Base-by-base conservation (phyloP, 1,140 invertebrate species). In the Dendrolimus punctatus region DNA sequence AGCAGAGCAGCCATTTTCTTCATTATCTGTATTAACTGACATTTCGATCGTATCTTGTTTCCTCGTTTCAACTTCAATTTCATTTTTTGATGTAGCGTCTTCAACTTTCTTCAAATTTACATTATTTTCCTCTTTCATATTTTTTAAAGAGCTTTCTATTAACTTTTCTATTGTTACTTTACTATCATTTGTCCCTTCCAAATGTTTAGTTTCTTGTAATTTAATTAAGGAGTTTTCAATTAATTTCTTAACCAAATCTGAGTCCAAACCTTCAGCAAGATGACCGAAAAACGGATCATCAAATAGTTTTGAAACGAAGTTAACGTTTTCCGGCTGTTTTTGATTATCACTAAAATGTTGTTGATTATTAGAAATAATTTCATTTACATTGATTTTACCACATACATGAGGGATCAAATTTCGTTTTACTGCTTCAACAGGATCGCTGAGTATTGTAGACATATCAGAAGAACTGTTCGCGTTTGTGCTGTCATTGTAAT, bases 361-460 rank as follows among this genome's bases (percentile, higher is more conserved):
- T 23, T 50, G 42, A 40, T 51, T 50, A 43, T 51, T 40, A 9
- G 42, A 56, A 71, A 65, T 71, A 46, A 9, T 61, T 51, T 37
- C 51, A 46, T 57, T 51, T 40, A 85, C 66, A 58, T 80, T 68
- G 51, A 68, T 74, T 79, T 89, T 90, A 6, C 92, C 92, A 77
- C 92, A 93, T 41, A 93, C 90, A 76, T 93, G 92, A 36, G 92
- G 92, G 57, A 93, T 90, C 58, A 93, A 77, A 72, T 93, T 92
- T 53, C 90, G 84, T 68, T 89, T 89, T 3, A 92, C 91, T 8
- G 92, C 92, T 87, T 93, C 91, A 6, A 93, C 92, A 2, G 92
- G 92, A 78, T 93, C 90, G 50, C 85, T 86, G 39, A 92, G 71
- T 40, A 92, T 86, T 59, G 89, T 87, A 45, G 87, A 80, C 8